These are phyloP conservation scores for Sipha maydis DNA, from an alignment of 2,888 invertebrate species.

Conservation along the genomic window DNA sequence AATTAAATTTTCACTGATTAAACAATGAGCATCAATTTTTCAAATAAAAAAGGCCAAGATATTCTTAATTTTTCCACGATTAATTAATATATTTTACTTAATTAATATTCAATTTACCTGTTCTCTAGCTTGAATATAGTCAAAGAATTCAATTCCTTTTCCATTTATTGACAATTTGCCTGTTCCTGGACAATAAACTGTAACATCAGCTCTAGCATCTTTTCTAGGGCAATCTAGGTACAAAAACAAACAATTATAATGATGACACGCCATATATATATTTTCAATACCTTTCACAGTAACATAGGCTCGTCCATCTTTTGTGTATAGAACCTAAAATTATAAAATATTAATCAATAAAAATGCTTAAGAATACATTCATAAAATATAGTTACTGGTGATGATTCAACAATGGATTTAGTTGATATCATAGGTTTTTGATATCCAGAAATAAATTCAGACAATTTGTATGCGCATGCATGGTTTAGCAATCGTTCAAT, in stretches of 20 bases:
- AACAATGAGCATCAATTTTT: too few species aligned
- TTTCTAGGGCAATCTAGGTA: slow-evolving; percentile 77
- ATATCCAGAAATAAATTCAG: slow-evolving; percentile 80
- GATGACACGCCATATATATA: not conserved
- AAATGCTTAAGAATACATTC: not conserved
- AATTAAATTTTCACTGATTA: too few species aligned
- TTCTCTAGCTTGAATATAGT: slow-evolving; percentile 77
- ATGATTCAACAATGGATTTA: slow-evolving; percentile 73
- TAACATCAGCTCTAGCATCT: slow-evolving; percentile 79
- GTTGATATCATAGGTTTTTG: slow-evolving; percentile 72
- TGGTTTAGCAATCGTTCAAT: slow-evolving; percentile 78
- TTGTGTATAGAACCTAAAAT: slow-evolving; percentile 74
- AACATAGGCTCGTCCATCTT: slow-evolving; percentile 77
- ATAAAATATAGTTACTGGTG: slow-evolving; percentile 68
- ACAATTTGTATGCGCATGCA: slow-evolving; percentile 77
- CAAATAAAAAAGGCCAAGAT: too few species aligned
- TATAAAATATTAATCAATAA: slow-evolving; percentile 40
- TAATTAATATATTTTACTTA: not conserved
- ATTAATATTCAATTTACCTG: slow-evolving; percentile 74
- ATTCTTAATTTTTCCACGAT: not conserved
- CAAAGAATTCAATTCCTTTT: slow-evolving; percentile 82
- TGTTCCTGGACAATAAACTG: slow-evolving; percentile 82
- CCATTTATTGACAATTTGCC: slow-evolving; percentile 87
- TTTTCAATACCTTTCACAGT: slow-evolving; percentile 74
- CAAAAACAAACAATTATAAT: not conserved